phyloP scores from a whole-genome alignment of 2,888 invertebrate genomes.

The Nomada fucata region DNA sequence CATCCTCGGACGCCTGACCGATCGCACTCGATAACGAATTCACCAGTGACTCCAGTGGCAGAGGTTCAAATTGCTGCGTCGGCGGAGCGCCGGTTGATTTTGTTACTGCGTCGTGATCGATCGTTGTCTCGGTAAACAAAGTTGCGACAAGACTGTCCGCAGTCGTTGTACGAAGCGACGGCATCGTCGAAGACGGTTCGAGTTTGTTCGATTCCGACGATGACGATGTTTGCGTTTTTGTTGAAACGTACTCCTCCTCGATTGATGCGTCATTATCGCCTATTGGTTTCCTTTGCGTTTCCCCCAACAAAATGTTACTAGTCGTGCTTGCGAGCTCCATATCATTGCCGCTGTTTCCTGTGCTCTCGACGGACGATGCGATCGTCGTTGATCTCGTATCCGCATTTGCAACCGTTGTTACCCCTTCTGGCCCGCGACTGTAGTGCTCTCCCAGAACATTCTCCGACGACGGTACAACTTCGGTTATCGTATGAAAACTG shows the following conservation, averaged over 20 bases:
- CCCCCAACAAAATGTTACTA: background rate
- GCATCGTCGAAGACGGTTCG: background rate
- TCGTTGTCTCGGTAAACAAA: background rate
- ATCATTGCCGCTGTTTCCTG: background rate
- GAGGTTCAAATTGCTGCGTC: slow-evolving; percentile 57
- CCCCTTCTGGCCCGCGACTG: background rate
- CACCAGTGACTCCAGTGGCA: slow-evolving; percentile 73
- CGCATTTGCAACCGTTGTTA: background rate
- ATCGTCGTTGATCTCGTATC: background rate
- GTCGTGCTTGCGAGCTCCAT: too few relatives aligned
- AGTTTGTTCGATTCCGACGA: background rate
- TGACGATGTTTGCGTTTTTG: background rate
- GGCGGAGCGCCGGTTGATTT: background rate
- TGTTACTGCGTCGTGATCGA: background rate
- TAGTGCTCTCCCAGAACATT: background rate
- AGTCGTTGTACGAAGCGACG: background rate
- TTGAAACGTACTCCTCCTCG: background rate
- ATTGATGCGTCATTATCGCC: background rate
- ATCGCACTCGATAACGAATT: slow-evolving; percentile 79
- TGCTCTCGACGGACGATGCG: background rate
- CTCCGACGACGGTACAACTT: background rate
- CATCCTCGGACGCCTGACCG: slow-evolving; percentile 76
- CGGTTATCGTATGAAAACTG: slow-evolving; percentile 18
- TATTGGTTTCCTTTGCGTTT: background rate
- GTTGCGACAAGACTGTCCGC: background rate